A percentile compares a stretch with the other conserved stretches of the same genome.
Evolutionary conservation across 2,888 invertebrate genomes (phyloP).

Genomic region (Cryptus viduatorius): DNA sequence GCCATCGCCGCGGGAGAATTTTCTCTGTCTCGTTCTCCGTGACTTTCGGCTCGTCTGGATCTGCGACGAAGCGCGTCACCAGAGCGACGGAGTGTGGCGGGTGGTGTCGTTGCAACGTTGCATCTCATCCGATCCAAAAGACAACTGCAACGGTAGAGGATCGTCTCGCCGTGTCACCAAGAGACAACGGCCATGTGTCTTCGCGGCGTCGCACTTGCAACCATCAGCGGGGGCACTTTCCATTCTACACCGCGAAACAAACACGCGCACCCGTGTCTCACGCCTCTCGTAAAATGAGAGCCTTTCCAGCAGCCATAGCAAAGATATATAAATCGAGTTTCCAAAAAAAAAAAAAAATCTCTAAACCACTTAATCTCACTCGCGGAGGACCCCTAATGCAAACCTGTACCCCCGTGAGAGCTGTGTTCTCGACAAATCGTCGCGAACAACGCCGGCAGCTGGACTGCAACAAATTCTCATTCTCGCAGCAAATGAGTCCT

Average conservation of each 20-base stretch:
- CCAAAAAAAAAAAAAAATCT: not conserved
- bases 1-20: slow-evolving; percentile 80
- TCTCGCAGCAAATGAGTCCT: slow-evolving; percentile 44
- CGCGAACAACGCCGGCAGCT: slow-evolving; percentile 32
- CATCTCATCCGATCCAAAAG: slow-evolving; percentile 36
- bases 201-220: slow-evolving; percentile 38
- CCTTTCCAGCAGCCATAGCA: slow-evolving; percentile 11
- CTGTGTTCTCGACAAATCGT: slow-evolving; percentile 47
- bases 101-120: slow-evolving; percentile 51
- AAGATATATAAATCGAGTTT: slow-evolving; percentile 5
- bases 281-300: slow-evolving; percentile 21
- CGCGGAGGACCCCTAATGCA: slow-evolving; percentile 11
- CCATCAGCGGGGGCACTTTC: slow-evolving; percentile 45
- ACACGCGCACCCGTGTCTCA: slow-evolving; percentile 6
- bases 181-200: slow-evolving; percentile 63
- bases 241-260: slow-evolving; percentile 23
- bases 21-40: slow-evolving; percentile 73
- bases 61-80: slow-evolving; percentile 78
- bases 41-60: slow-evolving; percentile 66
- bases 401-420: not conserved
- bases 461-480: slow-evolving; percentile 45
- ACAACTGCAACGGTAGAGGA: slow-evolving; percentile 24
- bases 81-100: slow-evolving; percentile 77
- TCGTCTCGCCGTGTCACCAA: slow-evolving; percentile 60
- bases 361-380: slow-evolving; percentile 33